Conservation (phyloP, 2,888 invertebrate genomes). For the Trichopria drosophilae region DNA sequence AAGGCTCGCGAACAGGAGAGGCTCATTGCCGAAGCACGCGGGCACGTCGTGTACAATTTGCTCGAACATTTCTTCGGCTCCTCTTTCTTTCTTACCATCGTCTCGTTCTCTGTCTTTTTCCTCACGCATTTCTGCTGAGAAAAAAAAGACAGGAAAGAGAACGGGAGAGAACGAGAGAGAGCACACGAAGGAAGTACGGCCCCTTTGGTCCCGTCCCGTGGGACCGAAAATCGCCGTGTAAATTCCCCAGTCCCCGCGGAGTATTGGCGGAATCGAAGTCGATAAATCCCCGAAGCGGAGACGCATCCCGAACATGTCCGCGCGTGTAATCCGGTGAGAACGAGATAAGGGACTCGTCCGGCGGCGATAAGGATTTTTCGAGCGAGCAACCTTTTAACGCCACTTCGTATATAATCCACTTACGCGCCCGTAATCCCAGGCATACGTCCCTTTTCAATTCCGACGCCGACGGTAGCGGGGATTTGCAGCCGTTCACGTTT, state of each 20-base stretch:
- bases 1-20: no score
- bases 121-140: constrained; percentile 11
- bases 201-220: constrained; percentile 35
- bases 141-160: constrained; percentile 29
- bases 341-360: constrained; percentile 33
- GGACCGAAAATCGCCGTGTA: constrained; percentile 39
- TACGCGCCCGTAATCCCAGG: no score
- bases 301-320: constrained; percentile 36
- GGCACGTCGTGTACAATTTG: constrained; percentile 53
- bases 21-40: constrained; percentile 46
- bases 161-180: constrained; percentile 39
- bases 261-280: constrained; percentile 25
- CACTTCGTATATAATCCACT: no score
- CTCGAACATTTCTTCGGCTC: constrained; percentile 50
- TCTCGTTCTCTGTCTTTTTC: constrained; percentile 42
- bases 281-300: constrained; percentile 41
- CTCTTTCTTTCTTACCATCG: constrained; percentile 45
- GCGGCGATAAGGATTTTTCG: constrained; percentile 30
- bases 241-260: constrained; percentile 44
- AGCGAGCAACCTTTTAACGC: constrained; percentile 32
- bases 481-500: no score
- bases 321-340: constrained; percentile 41
- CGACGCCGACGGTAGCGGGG: no score
- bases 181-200: constrained; percentile 32
- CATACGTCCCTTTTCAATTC: no score